phyloP scores from a whole-genome alignment of 2,888 invertebrate species.

The Melanotus villosus region DNA sequence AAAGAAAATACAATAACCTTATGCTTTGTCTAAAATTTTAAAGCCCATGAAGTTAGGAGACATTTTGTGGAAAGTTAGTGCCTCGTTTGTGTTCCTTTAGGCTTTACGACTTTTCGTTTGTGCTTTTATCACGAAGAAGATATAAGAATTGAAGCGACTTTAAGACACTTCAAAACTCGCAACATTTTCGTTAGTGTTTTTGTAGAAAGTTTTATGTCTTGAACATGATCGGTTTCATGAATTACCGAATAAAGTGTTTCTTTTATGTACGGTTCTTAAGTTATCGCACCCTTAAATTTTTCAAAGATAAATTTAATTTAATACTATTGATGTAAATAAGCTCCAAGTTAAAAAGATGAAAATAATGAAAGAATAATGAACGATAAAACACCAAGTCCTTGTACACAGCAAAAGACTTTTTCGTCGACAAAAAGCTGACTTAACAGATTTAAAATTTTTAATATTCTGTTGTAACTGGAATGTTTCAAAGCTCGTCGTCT shows the following conservation, averaged over 20 bases:
- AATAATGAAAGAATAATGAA: not conserved
- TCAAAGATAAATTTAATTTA: too few species aligned
- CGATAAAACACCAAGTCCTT: not conserved
- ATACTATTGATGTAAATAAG: not conserved
- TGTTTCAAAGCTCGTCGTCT: not conserved
- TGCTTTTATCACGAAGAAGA: conserved; percentile 2
- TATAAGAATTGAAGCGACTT: conserved; percentile 8
- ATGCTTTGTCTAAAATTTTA: conserved; percentile 5
- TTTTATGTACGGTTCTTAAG: too few species aligned
- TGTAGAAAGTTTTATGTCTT: too few species aligned
- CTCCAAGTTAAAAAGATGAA: not conserved
- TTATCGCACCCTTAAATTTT: too few species aligned
- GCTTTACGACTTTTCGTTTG: conserved; percentile 24
- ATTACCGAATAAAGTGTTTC: too few species aligned
- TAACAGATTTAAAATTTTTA: conserved; percentile 6
- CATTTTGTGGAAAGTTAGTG: conserved; percentile 21
- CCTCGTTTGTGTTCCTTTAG: conserved; percentile 17
- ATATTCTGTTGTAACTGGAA: not conserved
- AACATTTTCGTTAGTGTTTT: not conserved
- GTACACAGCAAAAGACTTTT: too few species aligned
- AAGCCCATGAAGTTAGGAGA: not conserved
- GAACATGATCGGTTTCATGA: too few species aligned
- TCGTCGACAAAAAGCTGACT: not conserved
- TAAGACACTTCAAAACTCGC: conserved; percentile 5
- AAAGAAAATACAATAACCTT: not conserved